These are phyloP conservation scores for Zosterops pallidus DNA, from an alignment of 2,113 vertebrate species.

Conservation along the genomic window DNA sequence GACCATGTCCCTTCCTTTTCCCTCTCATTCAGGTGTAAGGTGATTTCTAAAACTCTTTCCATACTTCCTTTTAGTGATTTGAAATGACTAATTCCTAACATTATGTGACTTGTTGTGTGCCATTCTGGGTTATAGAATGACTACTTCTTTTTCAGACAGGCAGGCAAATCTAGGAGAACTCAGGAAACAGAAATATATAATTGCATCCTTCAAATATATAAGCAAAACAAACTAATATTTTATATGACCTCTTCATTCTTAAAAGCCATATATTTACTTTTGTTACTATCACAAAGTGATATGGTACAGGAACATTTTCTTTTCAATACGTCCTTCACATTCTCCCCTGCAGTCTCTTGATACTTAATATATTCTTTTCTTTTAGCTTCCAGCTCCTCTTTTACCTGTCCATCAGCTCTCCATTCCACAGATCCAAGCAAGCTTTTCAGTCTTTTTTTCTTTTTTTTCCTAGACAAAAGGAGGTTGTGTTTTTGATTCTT, in stretches of 20 bases:
- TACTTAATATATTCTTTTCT: slow-evolving; percentile 53
- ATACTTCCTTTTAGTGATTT: background rate
- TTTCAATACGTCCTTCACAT: slow-evolving; percentile 43
- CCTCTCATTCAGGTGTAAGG: background rate
- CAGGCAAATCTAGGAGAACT: background rate
- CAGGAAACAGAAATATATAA: background rate
- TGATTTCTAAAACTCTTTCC: background rate
- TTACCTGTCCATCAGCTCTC: slow-evolving; percentile 69
- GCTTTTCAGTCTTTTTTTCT: slow-evolving; percentile 29
- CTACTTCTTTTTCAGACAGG: background rate
- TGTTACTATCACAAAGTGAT: background rate
- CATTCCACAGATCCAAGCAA: slow-evolving; percentile 46
- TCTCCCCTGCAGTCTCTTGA: slow-evolving; percentile 29
- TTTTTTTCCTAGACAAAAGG: slow-evolving; percentile 58
- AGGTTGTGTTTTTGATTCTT: slow-evolving; percentile 59
- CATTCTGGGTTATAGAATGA: background rate
- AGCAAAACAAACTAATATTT: slow-evolving; percentile 28
- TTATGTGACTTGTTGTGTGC: background rate
- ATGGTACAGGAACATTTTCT: background rate
- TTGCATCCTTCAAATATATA: background rate
- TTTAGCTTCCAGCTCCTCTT: slow-evolving; percentile 56
- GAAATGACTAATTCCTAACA: background rate
- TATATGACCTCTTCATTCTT: background rate
- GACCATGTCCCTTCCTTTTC: background rate
- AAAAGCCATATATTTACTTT: slow-evolving; percentile 4